phyloP scores from a whole-genome alignment of 2,888 invertebrate genomes.

The Schizotus pectinicornis region DNA sequence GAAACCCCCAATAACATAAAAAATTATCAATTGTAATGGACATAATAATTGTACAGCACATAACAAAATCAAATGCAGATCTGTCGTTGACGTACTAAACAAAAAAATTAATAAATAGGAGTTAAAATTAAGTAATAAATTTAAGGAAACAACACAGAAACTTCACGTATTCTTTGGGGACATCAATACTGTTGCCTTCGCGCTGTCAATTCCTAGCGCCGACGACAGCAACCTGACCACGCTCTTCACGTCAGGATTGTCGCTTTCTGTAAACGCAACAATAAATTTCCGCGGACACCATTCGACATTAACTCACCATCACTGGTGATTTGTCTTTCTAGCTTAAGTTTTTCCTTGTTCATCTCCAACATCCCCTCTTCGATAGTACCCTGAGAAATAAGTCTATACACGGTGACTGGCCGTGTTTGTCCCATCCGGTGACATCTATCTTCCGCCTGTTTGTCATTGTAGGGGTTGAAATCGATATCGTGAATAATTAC shows the following conservation, averaged over 20 bases:
- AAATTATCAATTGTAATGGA: too few species aligned
- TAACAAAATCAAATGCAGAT: constrained; percentile 6
- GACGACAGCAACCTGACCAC: constrained; percentile 81
- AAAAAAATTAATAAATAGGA: background rate
- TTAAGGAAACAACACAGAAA: constrained; percentile 3
- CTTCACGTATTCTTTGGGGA: constrained; percentile 43
- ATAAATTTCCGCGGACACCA: background rate
- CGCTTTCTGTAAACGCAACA: constrained; percentile 64
- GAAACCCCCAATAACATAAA: too few species aligned
- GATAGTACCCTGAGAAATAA: constrained; percentile 85
- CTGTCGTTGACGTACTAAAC: too few species aligned
- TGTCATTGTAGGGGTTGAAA: constrained; percentile 98
- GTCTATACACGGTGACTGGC: constrained; percentile 84
- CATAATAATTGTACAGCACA: background rate
- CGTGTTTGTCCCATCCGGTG: constrained; percentile 80
- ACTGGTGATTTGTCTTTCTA: constrained; percentile 86
- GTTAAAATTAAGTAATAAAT: background rate
- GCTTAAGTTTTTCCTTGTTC: constrained; percentile 87
- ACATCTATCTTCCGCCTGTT: constrained; percentile 93
- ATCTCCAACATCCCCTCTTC: constrained; percentile 92
- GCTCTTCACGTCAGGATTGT: constrained; percentile 76
- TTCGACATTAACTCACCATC: constrained; percentile 47
- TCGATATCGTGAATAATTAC: constrained; percentile 97
- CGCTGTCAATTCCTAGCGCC: constrained; percentile 69
- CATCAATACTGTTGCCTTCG: constrained; percentile 48